These are phyloP conservation scores for Esox masquinongy DNA, from an alignment of 2,797 vertebrate species.

Conservation along the genomic window DNA sequence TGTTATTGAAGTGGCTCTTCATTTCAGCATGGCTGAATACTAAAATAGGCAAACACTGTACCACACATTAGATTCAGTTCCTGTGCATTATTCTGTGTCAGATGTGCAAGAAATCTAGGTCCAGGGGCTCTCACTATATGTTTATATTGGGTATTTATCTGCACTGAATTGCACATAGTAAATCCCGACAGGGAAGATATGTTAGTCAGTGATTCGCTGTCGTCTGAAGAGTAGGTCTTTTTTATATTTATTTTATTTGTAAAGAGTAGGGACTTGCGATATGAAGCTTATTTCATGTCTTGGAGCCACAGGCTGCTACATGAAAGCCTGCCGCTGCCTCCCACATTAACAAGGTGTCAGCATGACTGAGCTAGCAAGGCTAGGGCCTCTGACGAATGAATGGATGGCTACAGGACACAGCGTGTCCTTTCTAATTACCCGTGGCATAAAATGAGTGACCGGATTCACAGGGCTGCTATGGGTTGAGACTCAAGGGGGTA, in stretches of 20 bases:
- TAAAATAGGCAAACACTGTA: neutral
- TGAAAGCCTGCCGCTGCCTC: slow-evolving; percentile 22
- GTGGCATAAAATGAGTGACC: slow-evolving; percentile 34
- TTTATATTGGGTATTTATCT: slow-evolving; percentile 3
- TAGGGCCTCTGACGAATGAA: slow-evolving; percentile 9
- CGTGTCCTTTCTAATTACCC: slow-evolving; percentile 40
- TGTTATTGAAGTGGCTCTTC: slow-evolving; percentile 11
- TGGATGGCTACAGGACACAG: slow-evolving; percentile 35
- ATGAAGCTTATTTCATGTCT: slow-evolving; percentile 12
- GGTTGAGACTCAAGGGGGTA: neutral
- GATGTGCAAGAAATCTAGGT: neutral
- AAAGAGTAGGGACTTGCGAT: slow-evolving; percentile 4
- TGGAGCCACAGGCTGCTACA: slow-evolving; percentile 4
- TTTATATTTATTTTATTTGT: too few relatives aligned
- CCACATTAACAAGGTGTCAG: slow-evolving; percentile 19
- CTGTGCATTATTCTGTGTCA: neutral
- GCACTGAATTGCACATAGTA: neutral
- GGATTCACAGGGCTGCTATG: slow-evolving; percentile 18
- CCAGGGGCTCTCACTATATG: neutral
- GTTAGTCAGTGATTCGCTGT: neutral
- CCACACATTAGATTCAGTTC: neutral
- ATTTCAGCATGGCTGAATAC: neutral
- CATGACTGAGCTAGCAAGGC: slow-evolving; percentile 23
- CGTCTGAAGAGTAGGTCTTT: neutral
- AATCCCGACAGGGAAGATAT: neutral